Evolutionary conservation across 2,888 invertebrate genomes (phyloP).

Genomic region (Latrodectus elegans): DNA sequence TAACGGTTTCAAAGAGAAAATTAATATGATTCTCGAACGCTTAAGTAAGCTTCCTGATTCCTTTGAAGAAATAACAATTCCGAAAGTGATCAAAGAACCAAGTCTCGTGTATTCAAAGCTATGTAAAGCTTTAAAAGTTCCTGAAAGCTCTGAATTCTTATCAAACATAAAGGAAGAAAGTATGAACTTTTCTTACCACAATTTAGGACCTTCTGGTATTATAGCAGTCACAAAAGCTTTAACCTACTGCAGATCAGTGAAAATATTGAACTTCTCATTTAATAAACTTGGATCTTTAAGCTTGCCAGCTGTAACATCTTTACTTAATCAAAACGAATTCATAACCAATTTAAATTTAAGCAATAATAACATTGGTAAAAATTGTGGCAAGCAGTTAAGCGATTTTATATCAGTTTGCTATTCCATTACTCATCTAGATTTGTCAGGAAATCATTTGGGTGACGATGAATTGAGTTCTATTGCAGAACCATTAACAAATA

Average conservation of each 20-base stretch:
- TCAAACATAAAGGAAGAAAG: constrained; percentile 3
- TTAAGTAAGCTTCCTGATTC: constrained; percentile 19
- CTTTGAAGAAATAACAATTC: constrained; percentile 22
- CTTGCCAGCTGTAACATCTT: constrained; percentile 25
- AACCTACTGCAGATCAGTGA: neutral
- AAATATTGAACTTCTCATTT: constrained; percentile 25
- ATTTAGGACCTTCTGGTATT: constrained; percentile 26
- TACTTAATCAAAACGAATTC: constrained; percentile 37
- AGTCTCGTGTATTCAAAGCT: constrained; percentile 18
- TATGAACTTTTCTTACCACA: constrained; percentile 50
- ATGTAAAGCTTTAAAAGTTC: constrained; percentile 35
- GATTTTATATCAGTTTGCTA: constrained; percentile 7
- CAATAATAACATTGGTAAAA: constrained; percentile 29
- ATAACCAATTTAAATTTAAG: constrained; percentile 25
- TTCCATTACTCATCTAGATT: constrained; percentile 23
- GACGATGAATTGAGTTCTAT: constrained; percentile 40
- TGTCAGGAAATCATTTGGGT: constrained; percentile 39
- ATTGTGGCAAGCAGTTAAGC: neutral
- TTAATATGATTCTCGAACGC: constrained; percentile 17
- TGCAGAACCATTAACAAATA: constrained; percentile 10
- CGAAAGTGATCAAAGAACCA: neutral
- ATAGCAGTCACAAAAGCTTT: constrained; percentile 46
- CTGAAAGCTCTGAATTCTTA: constrained; percentile 28
- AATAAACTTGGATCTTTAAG: constrained; percentile 37
- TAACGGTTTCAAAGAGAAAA: constrained; percentile 3